Conservation (phyloP, 2,113 vertebrate species). For the Pyxicephalus adspersus region DNA sequence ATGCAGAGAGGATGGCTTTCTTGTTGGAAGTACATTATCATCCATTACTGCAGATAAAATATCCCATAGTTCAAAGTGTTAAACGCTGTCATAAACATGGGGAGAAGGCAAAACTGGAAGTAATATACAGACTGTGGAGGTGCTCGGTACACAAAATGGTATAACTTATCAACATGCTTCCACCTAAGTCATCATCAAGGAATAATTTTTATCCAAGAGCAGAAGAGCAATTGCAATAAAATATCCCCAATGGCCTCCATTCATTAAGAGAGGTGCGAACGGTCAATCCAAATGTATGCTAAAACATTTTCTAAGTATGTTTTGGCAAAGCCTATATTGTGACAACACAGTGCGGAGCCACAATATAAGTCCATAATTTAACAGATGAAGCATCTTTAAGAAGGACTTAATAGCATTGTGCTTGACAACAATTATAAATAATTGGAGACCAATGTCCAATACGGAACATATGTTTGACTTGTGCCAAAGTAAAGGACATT, state of each 20-base stretch:
- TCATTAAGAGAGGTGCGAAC: not conserved
- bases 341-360: not conserved
- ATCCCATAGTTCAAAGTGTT: slow-evolving; percentile 55
- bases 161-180: slow-evolving; percentile 50
- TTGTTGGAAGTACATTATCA: slow-evolving; percentile 57
- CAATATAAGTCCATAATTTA: slow-evolving; percentile 15
- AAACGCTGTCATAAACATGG: slow-evolving; percentile 51
- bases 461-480: no score
- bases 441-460: no score
- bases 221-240: slow-evolving; percentile 40
- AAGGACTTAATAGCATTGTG: not conserved
- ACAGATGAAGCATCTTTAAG: slow-evolving; percentile 6
- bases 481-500: no score
- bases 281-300: slow-evolving; percentile 33
- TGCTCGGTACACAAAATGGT: slow-evolving; percentile 43
- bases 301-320: slow-evolving; percentile 35
- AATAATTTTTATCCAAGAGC: slow-evolving; percentile 25
- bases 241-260: not conserved
- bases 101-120: slow-evolving; percentile 35
- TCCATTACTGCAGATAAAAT: slow-evolving; percentile 56
- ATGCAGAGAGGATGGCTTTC: slow-evolving; percentile 31
- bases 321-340: slow-evolving; percentile 27
- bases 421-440: not conserved
- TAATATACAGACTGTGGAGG: slow-evolving; percentile 53
- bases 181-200: slow-evolving; percentile 53